phyloP scores from a whole-genome alignment of 2,797 vertebrate species.

The Capromys pilorides region DNA sequence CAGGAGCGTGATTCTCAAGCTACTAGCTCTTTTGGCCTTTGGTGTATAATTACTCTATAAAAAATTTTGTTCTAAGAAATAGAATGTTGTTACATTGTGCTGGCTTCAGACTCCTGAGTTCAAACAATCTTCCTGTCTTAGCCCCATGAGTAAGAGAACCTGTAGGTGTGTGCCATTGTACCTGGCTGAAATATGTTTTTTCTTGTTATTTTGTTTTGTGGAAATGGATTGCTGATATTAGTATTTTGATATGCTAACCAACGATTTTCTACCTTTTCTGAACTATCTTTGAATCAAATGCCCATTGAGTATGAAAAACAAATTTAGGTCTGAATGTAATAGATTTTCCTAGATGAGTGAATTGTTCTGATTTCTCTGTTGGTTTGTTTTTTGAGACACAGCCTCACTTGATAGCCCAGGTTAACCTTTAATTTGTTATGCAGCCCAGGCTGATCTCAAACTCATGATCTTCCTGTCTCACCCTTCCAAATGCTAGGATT shows the following conservation, averaged over 20 bases:
- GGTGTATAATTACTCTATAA: background rate
- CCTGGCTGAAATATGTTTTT: constrained; percentile 4
- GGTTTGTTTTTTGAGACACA: background rate
- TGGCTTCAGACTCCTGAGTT: background rate
- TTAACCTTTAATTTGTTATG: background rate
- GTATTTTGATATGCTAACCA: constrained; percentile 42
- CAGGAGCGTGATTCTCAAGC: constrained; percentile 7
- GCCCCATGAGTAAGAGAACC: background rate
- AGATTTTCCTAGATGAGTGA: constrained; percentile 41
- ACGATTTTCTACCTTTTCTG: background rate
- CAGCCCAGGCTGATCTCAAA: background rate
- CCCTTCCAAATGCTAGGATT: background rate
- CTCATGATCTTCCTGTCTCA: background rate
- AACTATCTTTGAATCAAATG: constrained; percentile 44
- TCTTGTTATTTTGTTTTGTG: constrained; percentile 28
- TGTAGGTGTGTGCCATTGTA: background rate
- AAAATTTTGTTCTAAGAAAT: background rate
- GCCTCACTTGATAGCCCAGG: background rate
- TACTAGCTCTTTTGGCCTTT: background rate
- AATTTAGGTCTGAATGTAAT: constrained; percentile 43
- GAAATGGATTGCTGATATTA: constrained; percentile 6
- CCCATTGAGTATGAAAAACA: constrained; percentile 40
- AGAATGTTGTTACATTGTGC: background rate
- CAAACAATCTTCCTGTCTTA: background rate
- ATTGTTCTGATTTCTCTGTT: background rate